A percentile compares a stretch with the other conserved stretches of the same genome.
Evolutionary conservation across 2,797 vertebrate genomes (phyloP).

Genomic region (Lates japonicus): DNA sequence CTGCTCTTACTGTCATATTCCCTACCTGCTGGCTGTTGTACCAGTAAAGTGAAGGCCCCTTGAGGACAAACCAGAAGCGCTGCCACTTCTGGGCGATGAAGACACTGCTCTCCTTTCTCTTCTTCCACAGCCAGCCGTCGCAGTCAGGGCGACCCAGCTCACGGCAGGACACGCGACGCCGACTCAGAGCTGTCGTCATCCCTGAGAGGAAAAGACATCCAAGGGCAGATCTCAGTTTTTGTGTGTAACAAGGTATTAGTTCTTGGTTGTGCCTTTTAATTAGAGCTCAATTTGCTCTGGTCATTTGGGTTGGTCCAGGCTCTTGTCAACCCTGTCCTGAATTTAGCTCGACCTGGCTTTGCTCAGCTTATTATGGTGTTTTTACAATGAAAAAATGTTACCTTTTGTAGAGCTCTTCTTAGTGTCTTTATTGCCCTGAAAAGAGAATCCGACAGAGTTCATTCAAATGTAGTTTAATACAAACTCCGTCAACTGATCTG

Average conservation of each 20-base stretch:
- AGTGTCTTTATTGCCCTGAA: slow-evolving; percentile 79
- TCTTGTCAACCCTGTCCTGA: neutral
- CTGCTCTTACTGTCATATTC: slow-evolving; percentile 7
- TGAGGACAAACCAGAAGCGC: slow-evolving; percentile 95
- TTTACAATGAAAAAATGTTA: neutral
- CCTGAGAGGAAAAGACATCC: slow-evolving; percentile 59
- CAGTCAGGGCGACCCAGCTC: slow-evolving; percentile 93
- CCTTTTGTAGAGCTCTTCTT: slow-evolving; percentile 84
- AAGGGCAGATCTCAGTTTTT: neutral
- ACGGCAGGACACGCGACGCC: slow-evolving; percentile 94
- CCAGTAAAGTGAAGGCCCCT: slow-evolving; percentile 93
- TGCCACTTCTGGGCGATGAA: slow-evolving; percentile 97
- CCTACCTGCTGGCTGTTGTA: slow-evolving; percentile 91
- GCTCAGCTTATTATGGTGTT: neutral
- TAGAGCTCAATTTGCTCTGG: neutral
- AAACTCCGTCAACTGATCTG: neutral
- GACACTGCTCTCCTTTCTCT: slow-evolving; percentile 90
- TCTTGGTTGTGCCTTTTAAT: neutral
- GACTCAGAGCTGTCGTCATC: slow-evolving; percentile 83
- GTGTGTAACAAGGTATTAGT: neutral
- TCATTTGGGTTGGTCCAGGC: neutral
- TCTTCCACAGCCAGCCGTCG: slow-evolving; percentile 95
- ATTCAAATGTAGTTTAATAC: neutral
- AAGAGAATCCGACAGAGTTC: neutral
- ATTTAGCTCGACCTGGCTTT: neutral